Evolutionary conservation across 2,888 invertebrate species (phyloP), one percentile per base, ranked within the genome.

Genomic region (Hipparchia semele): DNA sequence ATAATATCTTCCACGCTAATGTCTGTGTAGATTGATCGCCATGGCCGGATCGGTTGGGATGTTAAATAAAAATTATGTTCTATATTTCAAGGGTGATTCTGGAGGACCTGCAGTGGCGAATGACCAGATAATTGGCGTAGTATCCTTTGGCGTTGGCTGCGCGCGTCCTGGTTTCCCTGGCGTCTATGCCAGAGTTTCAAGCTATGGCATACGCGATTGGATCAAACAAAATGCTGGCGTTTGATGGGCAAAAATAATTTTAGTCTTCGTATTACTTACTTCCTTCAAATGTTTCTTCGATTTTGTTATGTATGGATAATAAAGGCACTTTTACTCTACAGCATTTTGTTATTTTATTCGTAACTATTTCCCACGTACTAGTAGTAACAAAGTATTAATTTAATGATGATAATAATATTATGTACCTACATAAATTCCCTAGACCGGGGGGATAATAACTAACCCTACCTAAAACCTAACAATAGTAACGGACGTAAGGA

Each of bases 141-240:
- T 83, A 0, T 86, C 86, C 0, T 82, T 79, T 49, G 86, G 86
- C 0, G 67, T 76, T 6, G 85, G 84, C 6, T 86, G 86, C 71
- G 86, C 83, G 0, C 79, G 79, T 10, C 75, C 81, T 0, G 76
- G 79, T 5, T 69, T 68, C 7, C 85, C 86, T 0, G 85, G 86
- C 6, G 81, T 84, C 1, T 86, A 86, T 67, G 79, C 83, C 6
- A 82, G 79, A 13, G 68, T 86, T 9, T 67, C 74, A 6, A 70
- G 67, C 51, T 76, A 82, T 5, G 62, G 62, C 5, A 72, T 80
- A 23, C 75, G 81, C 3, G 45, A 33, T 0, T 82, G 80, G 80
- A 80, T 82, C 33, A 70, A 67, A 64, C 6, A 72, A 6, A 58
- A 68, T 6, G 33, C 74, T 53, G 70, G 70, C 45, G 23, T 67